phyloP scores from a whole-genome alignment of 2,888 invertebrate species.

The Agrochola litura region DNA sequence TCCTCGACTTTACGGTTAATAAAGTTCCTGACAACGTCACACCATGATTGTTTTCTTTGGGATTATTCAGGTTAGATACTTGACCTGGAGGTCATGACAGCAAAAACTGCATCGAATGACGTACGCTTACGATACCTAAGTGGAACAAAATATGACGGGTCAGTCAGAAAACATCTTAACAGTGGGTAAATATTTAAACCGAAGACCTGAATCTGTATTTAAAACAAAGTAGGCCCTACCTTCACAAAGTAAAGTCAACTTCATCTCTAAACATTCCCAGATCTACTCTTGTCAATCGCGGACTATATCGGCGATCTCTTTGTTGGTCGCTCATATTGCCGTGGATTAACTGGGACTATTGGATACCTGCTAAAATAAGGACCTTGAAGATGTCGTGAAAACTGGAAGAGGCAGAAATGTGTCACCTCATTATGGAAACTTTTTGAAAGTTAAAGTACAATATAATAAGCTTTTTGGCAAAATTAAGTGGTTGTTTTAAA shows the following conservation, averaged over 20 bases:
- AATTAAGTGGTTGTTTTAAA: background rate
- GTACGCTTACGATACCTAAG: background rate
- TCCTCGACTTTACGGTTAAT: too few species aligned
- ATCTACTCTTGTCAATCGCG: constrained; percentile 60
- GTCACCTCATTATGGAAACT: background rate
- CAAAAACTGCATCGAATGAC: background rate
- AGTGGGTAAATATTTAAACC: background rate
- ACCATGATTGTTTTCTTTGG: background rate
- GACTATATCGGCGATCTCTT: constrained; percentile 84
- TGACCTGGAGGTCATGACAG: background rate
- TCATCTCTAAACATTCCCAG: constrained; percentile 36
- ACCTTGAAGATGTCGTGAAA: constrained; percentile 45
- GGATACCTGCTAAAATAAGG: constrained; percentile 82
- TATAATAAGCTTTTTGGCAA: background rate
- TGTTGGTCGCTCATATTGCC: constrained; percentile 82
- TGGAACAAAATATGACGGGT: background rate
- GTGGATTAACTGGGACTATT: constrained; percentile 81
- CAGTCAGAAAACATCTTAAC: background rate
- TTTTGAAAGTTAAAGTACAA: background rate
- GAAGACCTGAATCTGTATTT: background rate
- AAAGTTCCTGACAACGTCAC: background rate
- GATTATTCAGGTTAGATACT: background rate
- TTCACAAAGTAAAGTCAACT: background rate
- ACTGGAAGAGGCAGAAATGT: constrained; percentile 47
- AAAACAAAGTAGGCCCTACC: background rate